A percentile compares a stretch with the other conserved stretches of the same genome.
Evolutionary conservation across 2,113 vertebrate genomes (phyloP).

Genomic region (Cheirogaleus medius): DNA sequence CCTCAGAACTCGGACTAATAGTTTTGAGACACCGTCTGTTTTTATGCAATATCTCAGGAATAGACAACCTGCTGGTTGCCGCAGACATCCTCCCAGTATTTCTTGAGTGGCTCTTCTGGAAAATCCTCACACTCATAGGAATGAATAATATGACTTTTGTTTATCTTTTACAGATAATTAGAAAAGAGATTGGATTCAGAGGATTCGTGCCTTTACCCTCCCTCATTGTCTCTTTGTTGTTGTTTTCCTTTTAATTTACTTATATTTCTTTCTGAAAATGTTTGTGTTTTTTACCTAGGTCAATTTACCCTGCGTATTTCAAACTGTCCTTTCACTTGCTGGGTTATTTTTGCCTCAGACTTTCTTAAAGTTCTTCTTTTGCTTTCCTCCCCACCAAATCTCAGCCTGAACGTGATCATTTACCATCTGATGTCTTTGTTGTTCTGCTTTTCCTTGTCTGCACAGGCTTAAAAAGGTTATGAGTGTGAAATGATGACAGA

Average conservation of each 20-base stretch:
- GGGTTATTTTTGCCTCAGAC: background rate
- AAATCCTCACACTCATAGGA: background rate
- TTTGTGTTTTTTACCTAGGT: background rate
- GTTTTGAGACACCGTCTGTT: background rate
- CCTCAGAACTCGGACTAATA: background rate
- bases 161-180: background rate
- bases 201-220: background rate
- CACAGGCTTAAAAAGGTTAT: background rate
- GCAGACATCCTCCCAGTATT: background rate
- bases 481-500: background rate
- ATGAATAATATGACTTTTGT: background rate
- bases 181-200: background rate
- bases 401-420: background rate
- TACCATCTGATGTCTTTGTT: background rate
- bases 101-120: background rate
- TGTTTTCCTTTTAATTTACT: background rate
- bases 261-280: slow-evolving; percentile 35
- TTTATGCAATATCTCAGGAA: background rate
- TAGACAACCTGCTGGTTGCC: background rate
- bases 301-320: background rate
- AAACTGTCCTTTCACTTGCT: background rate
- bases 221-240: background rate
- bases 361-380: background rate
- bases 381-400: background rate
- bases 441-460: background rate